Base-by-base conservation (phyloP, 2,113 vertebrate species). In the Dicerorhinus sumatrensis region DNA sequence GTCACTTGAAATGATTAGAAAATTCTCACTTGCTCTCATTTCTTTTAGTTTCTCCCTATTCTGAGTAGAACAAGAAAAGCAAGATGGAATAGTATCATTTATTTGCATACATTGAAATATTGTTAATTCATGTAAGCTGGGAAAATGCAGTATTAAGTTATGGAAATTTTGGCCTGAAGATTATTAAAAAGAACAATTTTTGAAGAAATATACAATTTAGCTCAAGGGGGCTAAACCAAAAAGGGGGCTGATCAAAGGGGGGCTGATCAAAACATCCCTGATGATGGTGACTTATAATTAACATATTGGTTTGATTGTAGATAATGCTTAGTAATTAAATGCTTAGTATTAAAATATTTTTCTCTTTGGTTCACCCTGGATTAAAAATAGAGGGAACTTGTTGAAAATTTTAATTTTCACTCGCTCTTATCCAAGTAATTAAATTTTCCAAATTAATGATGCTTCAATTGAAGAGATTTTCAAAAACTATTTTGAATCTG, bases 381-480 rank as follows among this genome's bases (percentile, higher is more conserved):
- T 84, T 94, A 46, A 94, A 93, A 88, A 65, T 86, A 81, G 51
- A 94, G 54, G 70, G 29, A 81, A 18, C 29, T 72, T 76, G 31
- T 80, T 81, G 51, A 94, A 89, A 54, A 48, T 91, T 73, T 75
- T 58, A 60, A 73, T 79, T 95, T 76, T 95, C 39, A 16, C 39
- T 79, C 36, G 51, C 23, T 11, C 54, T 72, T 86, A 54, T 81
- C 56, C 60, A 79, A 76, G 79, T 72, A 7, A 65, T 72, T 72
- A 67, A 63, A 54, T 58, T 90, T 93, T 94, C 82, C 58, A 80
- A 70, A 75, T 79, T 77, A 77, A n/a, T 73, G 39, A 67, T 42
- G 25, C 82, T 89, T 91, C 29, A 58, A 16, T 31, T 84, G 72
- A 60, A 58, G 51, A 76, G 39, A 60, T 88, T 86, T 87, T 81